These are phyloP conservation scores for Petrosia ficiformis DNA, from an alignment of 37 sponge, comb jelly and placozoan genomes.

Conservation along the genomic window DNA sequence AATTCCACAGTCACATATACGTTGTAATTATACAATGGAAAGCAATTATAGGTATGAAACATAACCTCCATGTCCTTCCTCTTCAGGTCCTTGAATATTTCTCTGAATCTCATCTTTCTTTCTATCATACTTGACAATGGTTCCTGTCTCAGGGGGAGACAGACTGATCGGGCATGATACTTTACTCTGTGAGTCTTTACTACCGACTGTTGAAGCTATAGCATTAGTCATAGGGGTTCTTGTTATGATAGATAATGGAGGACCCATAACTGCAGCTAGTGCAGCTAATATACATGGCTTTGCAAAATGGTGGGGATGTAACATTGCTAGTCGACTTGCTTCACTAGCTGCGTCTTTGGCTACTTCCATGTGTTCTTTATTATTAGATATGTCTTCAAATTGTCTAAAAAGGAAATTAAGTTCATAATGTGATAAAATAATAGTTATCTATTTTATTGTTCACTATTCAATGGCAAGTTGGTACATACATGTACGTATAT, in stretches of 20 bases:
- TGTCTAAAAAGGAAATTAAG: constrained; percentile 13
- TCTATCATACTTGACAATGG: neutral
- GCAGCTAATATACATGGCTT: constrained; percentile 32
- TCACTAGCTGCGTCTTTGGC: constrained; percentile 32
- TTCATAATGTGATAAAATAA: neutral
- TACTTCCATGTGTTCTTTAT: constrained; percentile 24
- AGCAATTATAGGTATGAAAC: too few species aligned
- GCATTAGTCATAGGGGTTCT: neutral
- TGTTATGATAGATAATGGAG: constrained; percentile 29
- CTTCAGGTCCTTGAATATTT: neutral
- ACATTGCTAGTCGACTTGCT: constrained; percentile 44
- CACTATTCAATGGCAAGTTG: too few species aligned
- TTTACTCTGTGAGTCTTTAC: neutral
- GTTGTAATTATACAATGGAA: too few species aligned
- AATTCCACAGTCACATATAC: too few species aligned
- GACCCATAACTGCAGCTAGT: constrained; percentile 43
- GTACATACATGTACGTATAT: too few species aligned
- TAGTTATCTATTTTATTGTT: too few species aligned
- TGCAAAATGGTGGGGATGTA: constrained; percentile 25
- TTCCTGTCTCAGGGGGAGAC: neutral
- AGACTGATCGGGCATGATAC: neutral
- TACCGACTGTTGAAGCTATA: neutral
- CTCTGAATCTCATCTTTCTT: neutral
- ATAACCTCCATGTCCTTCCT: too few species aligned
- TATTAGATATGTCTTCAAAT: constrained; percentile 10